Conservation (phyloP, 2,113 vertebrate species). For the Paraplagusia blochii region DNA sequence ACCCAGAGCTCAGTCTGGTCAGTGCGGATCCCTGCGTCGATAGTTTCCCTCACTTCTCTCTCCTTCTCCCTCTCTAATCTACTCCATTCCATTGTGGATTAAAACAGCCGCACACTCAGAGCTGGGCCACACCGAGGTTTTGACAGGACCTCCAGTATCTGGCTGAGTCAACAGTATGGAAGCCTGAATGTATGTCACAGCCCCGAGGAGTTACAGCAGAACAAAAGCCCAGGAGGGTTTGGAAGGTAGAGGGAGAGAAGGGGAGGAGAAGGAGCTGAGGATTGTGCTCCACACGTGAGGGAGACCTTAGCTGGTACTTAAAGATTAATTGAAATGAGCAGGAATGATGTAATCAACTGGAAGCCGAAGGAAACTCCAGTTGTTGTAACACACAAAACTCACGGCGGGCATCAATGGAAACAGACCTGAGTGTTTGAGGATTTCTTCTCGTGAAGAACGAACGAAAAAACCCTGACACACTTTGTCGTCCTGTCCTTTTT, state of each 20-base stretch:
- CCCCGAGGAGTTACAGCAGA: constrained; percentile 41
- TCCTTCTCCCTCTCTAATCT: not conserved
- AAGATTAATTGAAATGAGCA: constrained; percentile 59
- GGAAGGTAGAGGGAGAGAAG: not conserved
- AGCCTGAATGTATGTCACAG: constrained; percentile 61
- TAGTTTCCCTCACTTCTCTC: not conserved
- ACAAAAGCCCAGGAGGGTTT: constrained; percentile 56
- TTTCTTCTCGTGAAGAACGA: too few species aligned
- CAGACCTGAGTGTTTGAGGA: too few species aligned
- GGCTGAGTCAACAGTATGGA: constrained; percentile 30
- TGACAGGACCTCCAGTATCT: constrained; percentile 28
- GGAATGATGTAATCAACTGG: constrained; percentile 62
- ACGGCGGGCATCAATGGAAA: constrained; percentile 4
- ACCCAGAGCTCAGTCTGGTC: constrained; percentile 19
- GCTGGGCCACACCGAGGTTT: constrained; percentile 22
- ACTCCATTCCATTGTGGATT: too few species aligned
- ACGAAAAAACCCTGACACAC: too few species aligned
- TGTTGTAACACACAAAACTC: constrained; percentile 61
- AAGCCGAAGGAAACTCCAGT: constrained; percentile 54
- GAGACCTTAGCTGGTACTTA: constrained; percentile 52
- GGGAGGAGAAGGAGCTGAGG: constrained; percentile 39
- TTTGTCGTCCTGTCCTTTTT: constrained; percentile 33
- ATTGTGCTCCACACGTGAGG: constrained; percentile 49
- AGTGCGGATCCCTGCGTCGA: constrained; percentile 19
- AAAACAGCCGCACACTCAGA: not conserved